These are phyloP conservation scores for Resseliella maxima DNA, from an alignment of 2,888 invertebrate genomes.

Conservation along the genomic window DNA sequence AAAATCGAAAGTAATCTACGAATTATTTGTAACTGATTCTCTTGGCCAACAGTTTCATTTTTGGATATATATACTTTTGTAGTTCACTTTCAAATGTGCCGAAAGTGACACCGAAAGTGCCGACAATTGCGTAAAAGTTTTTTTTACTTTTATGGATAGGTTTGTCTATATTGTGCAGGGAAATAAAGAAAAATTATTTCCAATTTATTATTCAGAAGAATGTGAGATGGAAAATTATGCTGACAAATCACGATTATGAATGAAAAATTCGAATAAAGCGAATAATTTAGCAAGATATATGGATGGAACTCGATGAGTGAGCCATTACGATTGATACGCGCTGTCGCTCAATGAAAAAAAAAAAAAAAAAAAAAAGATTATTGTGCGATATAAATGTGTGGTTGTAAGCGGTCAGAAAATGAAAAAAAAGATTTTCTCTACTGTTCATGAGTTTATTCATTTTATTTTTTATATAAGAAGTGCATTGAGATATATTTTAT, in stretches of 20 bases:
- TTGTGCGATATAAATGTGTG: not conserved
- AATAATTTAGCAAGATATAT: too few relatives aligned
- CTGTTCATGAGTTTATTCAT: too few relatives aligned
- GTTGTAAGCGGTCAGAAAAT: not conserved
- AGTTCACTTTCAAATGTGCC: too few relatives aligned
- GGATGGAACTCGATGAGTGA: too few relatives aligned
- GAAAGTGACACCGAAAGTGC: too few relatives aligned
- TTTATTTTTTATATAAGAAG: not conserved
- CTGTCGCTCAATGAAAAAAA: conserved; percentile 43
- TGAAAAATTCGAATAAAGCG: too few relatives aligned
- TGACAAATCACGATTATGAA: not conserved
- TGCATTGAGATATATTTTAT: conserved; percentile 8
- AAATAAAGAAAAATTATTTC: not conserved
- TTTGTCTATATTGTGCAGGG: too few relatives aligned
- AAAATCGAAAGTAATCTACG: not conserved
- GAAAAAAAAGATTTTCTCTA: too few relatives aligned
- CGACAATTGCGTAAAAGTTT: too few relatives aligned
- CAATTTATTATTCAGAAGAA: not conserved
- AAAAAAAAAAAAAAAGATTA: too few relatives aligned
- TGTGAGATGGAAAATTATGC: not conserved
- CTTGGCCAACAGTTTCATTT: not conserved
- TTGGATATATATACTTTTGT: too few relatives aligned
- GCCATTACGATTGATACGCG: not conserved
- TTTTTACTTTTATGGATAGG: too few relatives aligned
- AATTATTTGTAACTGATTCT: not conserved